phyloP scores from a whole-genome alignment of 2,797 vertebrate genomes.

The Synanceia verrucosa region DNA sequence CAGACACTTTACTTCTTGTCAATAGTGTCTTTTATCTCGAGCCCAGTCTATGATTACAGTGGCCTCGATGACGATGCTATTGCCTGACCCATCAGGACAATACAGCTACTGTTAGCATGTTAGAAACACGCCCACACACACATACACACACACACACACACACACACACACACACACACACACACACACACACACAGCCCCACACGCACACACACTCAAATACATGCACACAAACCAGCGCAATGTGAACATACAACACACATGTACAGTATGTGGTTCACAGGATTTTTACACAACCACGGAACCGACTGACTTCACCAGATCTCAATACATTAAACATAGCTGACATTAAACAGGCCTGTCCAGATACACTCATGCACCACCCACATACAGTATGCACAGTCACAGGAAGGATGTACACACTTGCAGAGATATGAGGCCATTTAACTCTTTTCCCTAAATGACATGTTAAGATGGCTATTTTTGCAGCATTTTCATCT shows the following conservation, averaged over 20 bases:
- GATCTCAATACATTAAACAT: conserved; percentile 9
- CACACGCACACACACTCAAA: conserved; percentile 10
- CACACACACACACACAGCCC: not conserved
- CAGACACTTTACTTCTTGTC: conserved; percentile 64
- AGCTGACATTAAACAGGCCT: conserved; percentile 26
- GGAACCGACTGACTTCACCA: conserved; percentile 10
- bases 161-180: conserved; percentile 19
- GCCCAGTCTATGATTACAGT: conserved; percentile 74
- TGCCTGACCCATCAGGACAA: conserved; percentile 70
- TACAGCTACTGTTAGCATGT: conserved; percentile 66
- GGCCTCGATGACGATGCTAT: conserved; percentile 72
- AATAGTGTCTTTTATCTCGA: conserved; percentile 77
- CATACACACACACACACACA: conserved; percentile 15
- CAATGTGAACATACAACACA: conserved; percentile 24
- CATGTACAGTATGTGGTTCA: conserved; percentile 17
- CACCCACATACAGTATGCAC: not conserved
- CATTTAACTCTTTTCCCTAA: not conserved
- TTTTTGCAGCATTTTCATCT: conserved; percentile 45
- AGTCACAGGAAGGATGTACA: not conserved
- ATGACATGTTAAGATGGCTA: conserved; percentile 14
- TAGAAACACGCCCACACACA: conserved; percentile 26
- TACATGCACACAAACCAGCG: conserved; percentile 17
- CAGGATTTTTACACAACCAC: conserved; percentile 22
- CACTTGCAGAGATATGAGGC: not conserved
- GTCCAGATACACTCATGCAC: conserved; percentile 11